Base-by-base conservation (phyloP, 2,113 vertebrate genomes). In the Pipa parva region DNA sequence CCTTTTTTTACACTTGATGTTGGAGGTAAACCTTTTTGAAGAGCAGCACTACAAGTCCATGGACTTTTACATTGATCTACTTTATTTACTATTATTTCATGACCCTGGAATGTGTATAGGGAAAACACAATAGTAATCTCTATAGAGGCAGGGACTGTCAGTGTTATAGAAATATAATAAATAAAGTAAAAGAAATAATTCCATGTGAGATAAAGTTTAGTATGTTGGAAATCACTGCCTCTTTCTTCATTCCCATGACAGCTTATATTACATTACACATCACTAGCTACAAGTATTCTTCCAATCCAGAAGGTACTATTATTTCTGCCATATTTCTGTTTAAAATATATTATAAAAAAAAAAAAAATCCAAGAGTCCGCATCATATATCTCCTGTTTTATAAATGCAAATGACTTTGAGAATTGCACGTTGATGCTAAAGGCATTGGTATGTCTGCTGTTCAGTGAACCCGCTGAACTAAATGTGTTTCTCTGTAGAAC, bases 341-440 rank as follows among this genome's bases (percentile, higher is more conserved):
- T 64, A 25, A 55, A 64, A 64, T 55, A 64, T 55, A 55, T 39
- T 28, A 15, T 28, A 22, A 24, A 9, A 39, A 24, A 52, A 42
- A 22, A 24, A 9, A 39, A 24, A 52, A 29, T 17, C 27, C 36
- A 28, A 20, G 36, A 55, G 13, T 18, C 24, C 9, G 50, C 52
- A 22, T 26, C 25, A 33, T 56, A 56, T 55, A 64, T 64, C 28
- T 65, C 36, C 51, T 56, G 36, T 65, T 65, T 65, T 65, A 65
- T 65, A 28, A 29, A 56, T 65, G 18, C 63, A 65, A 57, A 65
- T 57, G 55, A 57, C 62, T 64, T 25, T 52, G 33, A 18, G 37
- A 24, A 57, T 17, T 57, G 39, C 33, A 20, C 63, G 57, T 7
- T 31, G 52, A 42, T 22, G 52, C 52, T 27, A 39, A 27, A 65